Evolutionary conservation across 2,797 vertebrate species (phyloP), one percentile per base, ranked within the genome.

Genomic region (Galagoides demidoff): DNA sequence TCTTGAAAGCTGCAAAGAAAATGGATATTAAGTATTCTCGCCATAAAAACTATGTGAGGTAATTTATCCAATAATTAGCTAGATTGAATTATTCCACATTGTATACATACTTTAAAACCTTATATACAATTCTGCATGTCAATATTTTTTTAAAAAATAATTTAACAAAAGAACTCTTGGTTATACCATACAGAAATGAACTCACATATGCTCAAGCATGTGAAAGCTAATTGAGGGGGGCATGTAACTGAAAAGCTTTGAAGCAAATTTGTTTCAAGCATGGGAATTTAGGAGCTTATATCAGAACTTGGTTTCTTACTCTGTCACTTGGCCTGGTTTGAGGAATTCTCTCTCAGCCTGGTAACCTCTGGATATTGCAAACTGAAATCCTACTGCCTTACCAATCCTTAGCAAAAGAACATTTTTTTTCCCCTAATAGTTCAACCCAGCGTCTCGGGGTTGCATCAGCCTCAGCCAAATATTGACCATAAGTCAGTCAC

Each of bases 351-450:
- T 89, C 45, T 61, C 57, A 43, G 55, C 49, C 63, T 77, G 52
- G 68, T 79, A 55, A 87, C 37, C 61, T 71, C 23, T 45, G 90
- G 68, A 6, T 81, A 19, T 82, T 91, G 29, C 45, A 89, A 71
- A 78, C 9, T 85, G 11, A 85, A 85, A 77, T 90, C 45, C 16
- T 64, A 92, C 59, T 77, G 71, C 90, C 17, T 85, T 90, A 73
- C 20, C 79, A 96, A 43, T 43, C 39, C 12, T 89, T 77, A 45
- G 14, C 31, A 77, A 73, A 74, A 88, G 27, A 66, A 16, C 22
- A 84, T 17, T 16, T 3, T 6, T 52, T 68, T 86, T 52, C 17
- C 7, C 66, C 45, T 22, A 76, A 57, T 34, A 85, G n/a, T 91
- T 92, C 79, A 94, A 85, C 29, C 11, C 12, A 86, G 17, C 74